Evolutionary conservation across 2,797 vertebrate genomes (phyloP), one percentile per base, ranked within the genome.

Genomic region (Distichodus sexfasciatus): DNA sequence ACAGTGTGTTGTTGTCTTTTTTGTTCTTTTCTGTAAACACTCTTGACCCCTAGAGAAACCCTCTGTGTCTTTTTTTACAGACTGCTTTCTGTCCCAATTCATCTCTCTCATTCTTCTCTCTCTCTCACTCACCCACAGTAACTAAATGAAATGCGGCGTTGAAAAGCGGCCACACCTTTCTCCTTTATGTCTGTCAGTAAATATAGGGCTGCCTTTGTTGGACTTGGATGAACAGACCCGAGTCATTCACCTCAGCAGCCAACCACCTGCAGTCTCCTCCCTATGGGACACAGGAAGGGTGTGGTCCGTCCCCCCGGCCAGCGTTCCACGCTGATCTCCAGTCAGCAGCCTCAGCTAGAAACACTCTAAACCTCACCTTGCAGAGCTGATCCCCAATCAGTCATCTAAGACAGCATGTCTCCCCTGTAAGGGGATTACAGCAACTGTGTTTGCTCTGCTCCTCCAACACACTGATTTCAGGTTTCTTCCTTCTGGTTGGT

Each of bases 151-250:
- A 35, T 40, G 47, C 15, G 15, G 55, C 40, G 36, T 44, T 55
- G 61, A 59, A 76, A 70, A 57, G 82, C 53, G 35, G 72, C 82
- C 88, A 87, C 86, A 86, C 88, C 88, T 90, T 84, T 62, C 68
- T 82, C 44, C 76, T 76, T 71, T 86, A 80, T 83, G 84, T 81
- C 69, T 78, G 76, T 83, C 76, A 80, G 64, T 68, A 4, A 43
- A 81, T 61, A 86, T 82, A 86, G 85, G 66, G 80, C 76, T 59
- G 74, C 69, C 77, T 87, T 87, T 87, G 83, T 87, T 72, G 67
- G 60, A n/a, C 54, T 67, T 54, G 43, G 65, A 65, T 78, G 74
- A 89, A 84, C 81, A 78, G 81, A 24, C 47, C 66, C 74, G 58
- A 28, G 63, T 43, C 64, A 57, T 84, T 88, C 76, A 86, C 79